Base-by-base conservation (phyloP, 2,113 vertebrate species). In the Rhinoptilus africanus region DNA sequence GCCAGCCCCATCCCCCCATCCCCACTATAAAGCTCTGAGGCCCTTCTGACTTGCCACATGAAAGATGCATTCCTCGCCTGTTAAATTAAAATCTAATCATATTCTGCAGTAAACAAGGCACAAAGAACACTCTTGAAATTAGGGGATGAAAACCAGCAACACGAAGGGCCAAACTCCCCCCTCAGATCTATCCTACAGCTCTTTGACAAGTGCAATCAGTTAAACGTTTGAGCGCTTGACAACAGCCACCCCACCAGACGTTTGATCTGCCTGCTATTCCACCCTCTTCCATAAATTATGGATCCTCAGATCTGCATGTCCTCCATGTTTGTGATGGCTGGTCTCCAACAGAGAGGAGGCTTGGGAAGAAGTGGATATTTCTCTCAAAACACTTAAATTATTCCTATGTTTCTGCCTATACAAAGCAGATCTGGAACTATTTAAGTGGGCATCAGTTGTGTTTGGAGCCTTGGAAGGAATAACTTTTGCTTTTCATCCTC, bases 81-180 rank as follows among this genome's bases (percentile, higher is more conserved):
- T 90, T 96, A 97, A 93, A 96, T 97, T 95, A 96, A 97, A 97
- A 96, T 97, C 80, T 96, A 95, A 97, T 97, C 97, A 92, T 77
- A 93, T 93, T 96, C 95, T 95, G 88, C 94, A 95, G 94, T 97
- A 96, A 96, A 96, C 93, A 95, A 97, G 95, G 54, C 92, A 88
- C 12, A 94, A 97, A 93, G 93, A 97, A 67, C 56, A 87, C 80
- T 92, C 92, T 96, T 9, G 1, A 95, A 87, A 88, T 50, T 87
- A 91, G 0, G 59, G 94, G 89, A 97, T 74, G 90, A 94, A 93
- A 97, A 95, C 78, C 63, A 94, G 92, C 59, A 18, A 74, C 92
- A 83, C 68, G 54, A 62, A 87, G 74, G 51, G 57, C 95, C 94
- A 96, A 87, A 71, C 45, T 85, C 88, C 91, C 73, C 17, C 79